phyloP scores from a whole-genome alignment of 2,797 vertebrate genomes.

The Xiphorhynchus erythropygius region DNA sequence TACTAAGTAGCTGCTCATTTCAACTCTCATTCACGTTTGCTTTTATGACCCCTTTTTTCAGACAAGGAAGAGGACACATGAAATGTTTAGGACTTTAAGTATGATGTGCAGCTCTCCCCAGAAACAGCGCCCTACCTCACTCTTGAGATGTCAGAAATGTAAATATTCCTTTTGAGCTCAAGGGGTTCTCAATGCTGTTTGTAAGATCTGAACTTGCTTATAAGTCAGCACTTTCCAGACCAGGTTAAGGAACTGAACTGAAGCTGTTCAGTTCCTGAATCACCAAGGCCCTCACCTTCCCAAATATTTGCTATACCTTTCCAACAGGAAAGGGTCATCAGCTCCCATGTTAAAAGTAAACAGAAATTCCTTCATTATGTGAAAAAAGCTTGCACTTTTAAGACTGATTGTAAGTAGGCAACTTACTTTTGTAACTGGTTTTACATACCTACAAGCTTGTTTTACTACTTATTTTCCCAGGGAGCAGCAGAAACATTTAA shows the following conservation, averaged over 20 bases:
- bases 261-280: background rate
- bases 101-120: background rate
- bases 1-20: background rate
- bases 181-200: background rate
- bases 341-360: background rate
- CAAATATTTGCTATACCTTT: background rate
- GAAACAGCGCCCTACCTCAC: background rate
- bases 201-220: background rate
- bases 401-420: background rate
- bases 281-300: background rate
- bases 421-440: background rate
- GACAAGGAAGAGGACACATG: background rate
- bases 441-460: background rate
- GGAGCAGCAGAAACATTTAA: constrained; percentile 10
- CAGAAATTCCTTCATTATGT: background rate
- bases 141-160: background rate
- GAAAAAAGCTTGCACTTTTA: background rate
- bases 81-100: background rate
- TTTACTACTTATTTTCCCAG: constrained; percentile 29
- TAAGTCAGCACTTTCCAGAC: background rate
- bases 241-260: background rate
- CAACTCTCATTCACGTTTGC: background rate
- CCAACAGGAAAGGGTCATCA: background rate
- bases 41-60: background rate
- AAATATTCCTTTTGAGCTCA: background rate